These are phyloP conservation scores for Tetramorium alpestre DNA, from an alignment of 1,140 invertebrate species.

Conservation along the genomic window DNA sequence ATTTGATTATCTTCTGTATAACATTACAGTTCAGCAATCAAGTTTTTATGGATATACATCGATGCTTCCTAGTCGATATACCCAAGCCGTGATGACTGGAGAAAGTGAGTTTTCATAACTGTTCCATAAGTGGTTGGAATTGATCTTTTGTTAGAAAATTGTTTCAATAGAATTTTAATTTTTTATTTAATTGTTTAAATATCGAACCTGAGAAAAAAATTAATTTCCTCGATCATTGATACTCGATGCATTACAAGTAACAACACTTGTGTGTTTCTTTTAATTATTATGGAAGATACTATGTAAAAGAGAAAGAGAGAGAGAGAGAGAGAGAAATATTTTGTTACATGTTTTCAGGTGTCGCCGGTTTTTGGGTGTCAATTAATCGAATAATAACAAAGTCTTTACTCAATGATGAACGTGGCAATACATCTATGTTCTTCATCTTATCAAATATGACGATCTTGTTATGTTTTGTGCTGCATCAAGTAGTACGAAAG, in stretches of 20 bases:
- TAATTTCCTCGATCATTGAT: not conserved
- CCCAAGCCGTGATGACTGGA: conserved; percentile 97
- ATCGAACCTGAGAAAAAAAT: not conserved
- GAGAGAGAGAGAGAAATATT: not conserved
- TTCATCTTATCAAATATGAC: conserved; percentile 92
- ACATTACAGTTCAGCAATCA: conserved; percentile 92
- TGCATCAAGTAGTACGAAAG: conserved; percentile 91
- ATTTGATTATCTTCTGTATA: not conserved
- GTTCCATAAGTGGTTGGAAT: not conserved
- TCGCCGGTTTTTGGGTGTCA: conserved; percentile 94
- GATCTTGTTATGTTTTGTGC: conserved; percentile 90
- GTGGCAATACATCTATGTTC: conserved; percentile 94
- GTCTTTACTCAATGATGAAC: conserved; percentile 89
- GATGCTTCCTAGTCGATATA: conserved; percentile 95
- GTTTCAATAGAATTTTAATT: conserved; percentile 12
- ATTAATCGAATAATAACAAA: conserved; percentile 94
- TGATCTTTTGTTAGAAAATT: not conserved
- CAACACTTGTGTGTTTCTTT: not conserved
- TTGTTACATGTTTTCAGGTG: conserved; percentile 86
- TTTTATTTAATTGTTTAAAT: not conserved
- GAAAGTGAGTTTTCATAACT: conserved; percentile 90
- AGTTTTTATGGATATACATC: conserved; percentile 98
- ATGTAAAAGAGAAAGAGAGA: not conserved
- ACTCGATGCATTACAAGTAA: not conserved
- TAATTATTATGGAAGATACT: not conserved